Evolutionary conservation across 1,140 invertebrate genomes (phyloP).

Genomic region (Bombus pascuorum): DNA sequence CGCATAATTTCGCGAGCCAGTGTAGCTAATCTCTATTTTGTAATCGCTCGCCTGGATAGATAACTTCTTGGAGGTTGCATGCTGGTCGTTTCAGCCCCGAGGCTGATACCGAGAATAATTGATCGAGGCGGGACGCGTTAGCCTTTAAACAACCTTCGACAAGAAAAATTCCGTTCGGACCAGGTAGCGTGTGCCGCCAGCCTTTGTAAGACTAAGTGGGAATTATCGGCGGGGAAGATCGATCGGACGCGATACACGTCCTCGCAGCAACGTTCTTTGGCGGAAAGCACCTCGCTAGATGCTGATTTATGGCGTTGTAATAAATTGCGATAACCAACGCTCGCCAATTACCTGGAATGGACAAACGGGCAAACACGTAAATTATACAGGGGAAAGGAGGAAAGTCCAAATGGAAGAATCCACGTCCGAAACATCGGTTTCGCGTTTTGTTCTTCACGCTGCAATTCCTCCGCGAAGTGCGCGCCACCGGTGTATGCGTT

Average conservation of each 20-base stretch:
- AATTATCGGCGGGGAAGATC: slow-evolving; percentile 4
- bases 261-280: not conserved
- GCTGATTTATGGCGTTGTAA: not conserved
- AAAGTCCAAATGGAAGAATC: not conserved
- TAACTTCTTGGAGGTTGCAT: not conserved
- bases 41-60: not conserved
- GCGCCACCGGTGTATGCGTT: not conserved
- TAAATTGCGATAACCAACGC: not conserved
- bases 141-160: not conserved
- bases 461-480: too few species aligned
- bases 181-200: too few species aligned
- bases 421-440: too few species aligned
- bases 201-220: not conserved
- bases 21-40: too few species aligned
- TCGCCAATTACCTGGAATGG: slow-evolving; percentile 1
- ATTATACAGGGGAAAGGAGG: not conserved
- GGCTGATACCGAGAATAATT: not conserved
- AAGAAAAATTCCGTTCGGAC: not conserved
- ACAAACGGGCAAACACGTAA: not conserved
- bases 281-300: not conserved
- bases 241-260: not conserved
- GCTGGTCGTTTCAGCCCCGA: too few species aligned
- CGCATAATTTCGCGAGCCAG: too few species aligned
- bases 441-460: too few species aligned
- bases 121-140: not conserved